phyloP scores from a whole-genome alignment of 2,797 vertebrate species.

The Sebastes glaucus region DNA sequence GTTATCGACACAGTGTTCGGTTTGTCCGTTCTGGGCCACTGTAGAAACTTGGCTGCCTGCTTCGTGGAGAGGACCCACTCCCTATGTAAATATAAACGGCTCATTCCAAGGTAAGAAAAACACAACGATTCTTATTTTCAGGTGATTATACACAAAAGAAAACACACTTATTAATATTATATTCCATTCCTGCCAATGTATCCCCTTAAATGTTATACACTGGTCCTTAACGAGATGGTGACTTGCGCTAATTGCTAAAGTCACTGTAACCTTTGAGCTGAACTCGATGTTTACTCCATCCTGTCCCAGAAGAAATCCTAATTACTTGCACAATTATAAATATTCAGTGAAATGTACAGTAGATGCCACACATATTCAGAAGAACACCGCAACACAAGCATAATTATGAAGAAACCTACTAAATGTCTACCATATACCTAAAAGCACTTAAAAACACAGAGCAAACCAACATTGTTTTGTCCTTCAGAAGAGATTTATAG shows the following conservation, averaged over 20 bases:
- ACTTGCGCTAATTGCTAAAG: background rate
- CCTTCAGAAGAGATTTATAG: slow-evolving; percentile 15
- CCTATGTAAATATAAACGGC: no score
- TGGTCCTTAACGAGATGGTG: background rate
- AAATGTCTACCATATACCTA: background rate
- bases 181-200: no score
- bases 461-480: background rate
- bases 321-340: slow-evolving; percentile 6
- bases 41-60: no score
- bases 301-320: slow-evolving; percentile 2
- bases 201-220: no score
- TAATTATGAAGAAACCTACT: background rate
- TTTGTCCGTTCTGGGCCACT: no score
- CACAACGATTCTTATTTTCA: no score
- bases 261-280: slow-evolving; percentile 4
- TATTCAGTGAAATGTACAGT: slow-evolving; percentile 15
- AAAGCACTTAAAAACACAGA: background rate
- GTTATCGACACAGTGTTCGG: no score
- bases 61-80: no score
- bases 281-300: slow-evolving; percentile 17
- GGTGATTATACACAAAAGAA: no score
- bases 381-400: background rate
- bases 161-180: no score
- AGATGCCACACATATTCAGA: background rate
- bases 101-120: no score